Evolutionary conservation across 2,113 vertebrate genomes (phyloP).

Genomic region (Triplophysa dalaica): DNA sequence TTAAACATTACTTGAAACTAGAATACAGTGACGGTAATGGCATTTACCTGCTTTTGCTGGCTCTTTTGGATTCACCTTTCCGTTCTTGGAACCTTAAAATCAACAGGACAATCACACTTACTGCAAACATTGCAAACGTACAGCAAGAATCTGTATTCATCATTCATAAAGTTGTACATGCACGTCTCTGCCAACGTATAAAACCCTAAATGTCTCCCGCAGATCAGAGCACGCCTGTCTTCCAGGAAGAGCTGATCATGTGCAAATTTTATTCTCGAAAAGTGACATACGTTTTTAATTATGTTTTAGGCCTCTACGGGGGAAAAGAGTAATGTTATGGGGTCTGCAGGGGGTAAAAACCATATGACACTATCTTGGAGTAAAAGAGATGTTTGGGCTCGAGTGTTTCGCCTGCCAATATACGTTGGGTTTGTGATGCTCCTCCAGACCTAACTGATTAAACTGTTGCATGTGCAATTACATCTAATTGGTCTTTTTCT

Average conservation of each 20-base stretch:
- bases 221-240: neutral
- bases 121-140: neutral
- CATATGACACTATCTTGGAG: slow-evolving; percentile 40
- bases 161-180: too few relatives aligned
- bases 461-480: slow-evolving; percentile 46
- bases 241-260: neutral
- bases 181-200: neutral
- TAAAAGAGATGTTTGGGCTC: slow-evolving; percentile 23
- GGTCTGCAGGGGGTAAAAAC: slow-evolving; percentile 30
- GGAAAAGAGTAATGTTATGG: slow-evolving; percentile 16
- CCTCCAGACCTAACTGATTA: slow-evolving; percentile 42
- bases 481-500: slow-evolving; percentile 47
- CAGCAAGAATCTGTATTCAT: neutral
- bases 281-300: slow-evolving; percentile 12
- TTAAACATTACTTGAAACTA: too few relatives aligned
- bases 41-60: slow-evolving; percentile 93
- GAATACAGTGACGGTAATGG: slow-evolving; percentile 46
- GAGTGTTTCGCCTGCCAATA: slow-evolving; percentile 17
- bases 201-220: neutral
- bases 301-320: neutral
- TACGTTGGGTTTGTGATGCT: slow-evolving; percentile 25
- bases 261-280: neutral
- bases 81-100: slow-evolving; percentile 82
- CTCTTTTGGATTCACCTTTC: slow-evolving; percentile 83
- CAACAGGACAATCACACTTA: slow-evolving; percentile 10